Base-by-base conservation (phyloP, 2,888 invertebrate species). In the Parelbella ahira region DNA sequence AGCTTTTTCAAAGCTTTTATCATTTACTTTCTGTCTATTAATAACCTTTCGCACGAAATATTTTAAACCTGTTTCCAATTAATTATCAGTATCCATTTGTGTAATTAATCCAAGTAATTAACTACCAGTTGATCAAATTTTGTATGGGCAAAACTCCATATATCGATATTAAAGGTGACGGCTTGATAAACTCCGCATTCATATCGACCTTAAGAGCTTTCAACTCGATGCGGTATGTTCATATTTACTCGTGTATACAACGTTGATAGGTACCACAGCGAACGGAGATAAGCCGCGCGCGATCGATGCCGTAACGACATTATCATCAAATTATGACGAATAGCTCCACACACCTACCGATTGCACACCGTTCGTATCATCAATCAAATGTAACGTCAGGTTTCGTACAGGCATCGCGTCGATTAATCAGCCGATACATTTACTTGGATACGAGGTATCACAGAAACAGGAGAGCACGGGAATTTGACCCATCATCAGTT, bases 261-360 rank as follows among this genome's bases (percentile, higher is more conserved):
- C 21, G n/a, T n/a, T n/a, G n/a, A n/a, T 11, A 19, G 25, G 20
- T 32, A 12, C 25, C 34, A 42, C 27, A 27, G 34, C 42, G 37
- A 27, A 41, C 30, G 37, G 19, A 27, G 39, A 47, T 50, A 45
- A 38, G 30, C 42, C 49, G 37, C 33, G 30, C 38, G 34, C n/a
- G n/a, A 48, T 48, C 38, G 45, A 39, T 38, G 42, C 45, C 25
- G 45, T 50, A 51, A 51, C 54, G 50, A 58, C 64, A 69, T 72
- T 66, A 66, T 53, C 61, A 60, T 68, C 68, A 68, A 67, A 77
- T 74, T 64, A 74, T 78, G 78, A 78, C 68, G 65, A 68, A 78
- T 75, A 54, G 61, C 55, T 51, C 49, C 54, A 51, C 51, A 49
- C 39, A 25, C 32, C 39, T 24, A 19, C 28, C 43, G 38, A 30